Evolutionary conservation across 2,888 invertebrate genomes (phyloP).

Genomic region (Pandemis cinnamomeana): DNA sequence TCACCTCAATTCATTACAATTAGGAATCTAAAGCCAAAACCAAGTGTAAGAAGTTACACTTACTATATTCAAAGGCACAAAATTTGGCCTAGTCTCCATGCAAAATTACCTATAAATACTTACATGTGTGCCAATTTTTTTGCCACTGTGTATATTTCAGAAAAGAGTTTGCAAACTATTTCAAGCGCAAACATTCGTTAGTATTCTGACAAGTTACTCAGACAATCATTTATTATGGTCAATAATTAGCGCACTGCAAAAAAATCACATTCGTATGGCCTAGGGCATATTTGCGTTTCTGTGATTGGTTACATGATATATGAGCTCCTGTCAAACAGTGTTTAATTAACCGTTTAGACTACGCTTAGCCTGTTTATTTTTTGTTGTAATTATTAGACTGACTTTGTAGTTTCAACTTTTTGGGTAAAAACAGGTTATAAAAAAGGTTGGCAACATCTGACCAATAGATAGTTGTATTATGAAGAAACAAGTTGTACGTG

Average conservation of each 20-base stretch:
- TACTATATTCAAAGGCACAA: no score
- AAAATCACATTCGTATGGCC: conserved; percentile 35
- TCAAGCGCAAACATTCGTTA: conserved; percentile 21
- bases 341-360: conserved; percentile 22
- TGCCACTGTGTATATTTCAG: no score
- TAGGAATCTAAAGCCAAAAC: no score
- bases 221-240: conserved; percentile 27
- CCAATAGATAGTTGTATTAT: no score
- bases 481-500: no score
- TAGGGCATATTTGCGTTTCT: conserved; percentile 34
- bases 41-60: no score
- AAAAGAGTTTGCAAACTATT: background rate
- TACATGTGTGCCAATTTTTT: no score
- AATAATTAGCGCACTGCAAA: conserved; percentile 31
- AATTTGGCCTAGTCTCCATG: no score
- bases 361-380: background rate
- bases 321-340: conserved; percentile 21
- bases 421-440: background rate
- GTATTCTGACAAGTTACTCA: conserved; percentile 25
- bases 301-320: conserved; percentile 32
- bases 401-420: background rate
- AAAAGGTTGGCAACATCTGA: background rate
- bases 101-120: no score
- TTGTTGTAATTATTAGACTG: background rate
- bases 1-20: no score